Base-by-base conservation (phyloP, 37 sponge, comb jelly and placozoan genomes). In the Mnemiopsis leidyi region DNA sequence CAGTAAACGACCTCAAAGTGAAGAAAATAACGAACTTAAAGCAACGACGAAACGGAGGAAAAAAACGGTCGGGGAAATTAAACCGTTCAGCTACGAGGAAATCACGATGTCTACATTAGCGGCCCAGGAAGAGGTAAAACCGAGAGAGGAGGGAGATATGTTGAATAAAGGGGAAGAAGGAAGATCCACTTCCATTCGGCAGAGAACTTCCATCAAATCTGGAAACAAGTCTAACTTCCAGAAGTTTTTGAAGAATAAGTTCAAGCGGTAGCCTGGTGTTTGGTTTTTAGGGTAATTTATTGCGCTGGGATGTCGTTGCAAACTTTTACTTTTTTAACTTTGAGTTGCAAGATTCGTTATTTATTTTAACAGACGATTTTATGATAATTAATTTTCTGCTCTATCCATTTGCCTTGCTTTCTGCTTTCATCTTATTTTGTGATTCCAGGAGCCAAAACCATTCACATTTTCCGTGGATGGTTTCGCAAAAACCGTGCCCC, bases 131-230 rank as follows among this genome's bases (percentile, higher is more conserved):
- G 90, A 85, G 23, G 90, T 85, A 3, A 85, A 40, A 25, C 90
- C 90, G 9, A 0, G 13, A n/a, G 25, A 38, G 35, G 28, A 23
- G 40, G 90, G 90, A 0, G 90, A 85, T 38, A 85, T 85, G 90
- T 85, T 85, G 48, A 85, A 85, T 85, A 40, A 38, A 3, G 90
- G 90, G 21, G 90, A 85, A 29, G 90, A 85, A 3, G 39, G 90
- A 39, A 1, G 90, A 25, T 39, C 90, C 9, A 40, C n/a, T n/a
- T 85, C 90, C 21, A 85, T 85, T 2, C 38, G 61, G 90, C 32
- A 85, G 30, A 38, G 90, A 28, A 85, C 90, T 40, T 16, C 23
- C 26, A 85, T 85, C 29, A 85, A 85, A 23, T 40, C 90, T 0
- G 90, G 90, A 0, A 85, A 85, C 39, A 38, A 40, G 30, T 77